Percentiles rank a stretch among this genome's conserved stretches.
Conservation (phyloP, 2,113 vertebrate genomes). For the Ictalurus furcatus region DNA sequence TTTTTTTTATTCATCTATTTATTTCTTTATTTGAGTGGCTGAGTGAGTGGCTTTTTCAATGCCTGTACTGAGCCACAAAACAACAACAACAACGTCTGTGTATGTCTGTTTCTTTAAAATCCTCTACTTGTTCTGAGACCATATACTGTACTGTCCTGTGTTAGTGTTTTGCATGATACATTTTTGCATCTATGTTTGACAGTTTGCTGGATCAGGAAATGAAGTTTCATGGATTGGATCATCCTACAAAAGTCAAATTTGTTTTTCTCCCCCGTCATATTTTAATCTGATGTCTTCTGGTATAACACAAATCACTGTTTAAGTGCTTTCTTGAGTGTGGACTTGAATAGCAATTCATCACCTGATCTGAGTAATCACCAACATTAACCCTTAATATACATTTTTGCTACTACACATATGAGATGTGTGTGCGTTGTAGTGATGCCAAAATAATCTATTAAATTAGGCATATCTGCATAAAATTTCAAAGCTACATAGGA, state of each 20-base stretch:
- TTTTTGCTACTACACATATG: neutral
- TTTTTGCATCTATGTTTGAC: too few relatives aligned
- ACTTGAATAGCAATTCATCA: neutral
- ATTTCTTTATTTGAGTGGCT: neutral
- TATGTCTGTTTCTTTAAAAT: neutral
- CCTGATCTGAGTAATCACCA: neutral
- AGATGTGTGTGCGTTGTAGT: neutral
- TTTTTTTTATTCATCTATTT: neutral
- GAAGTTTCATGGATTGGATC: neutral
- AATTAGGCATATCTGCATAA: neutral
- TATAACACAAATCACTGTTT: neutral
- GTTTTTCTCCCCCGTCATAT: neutral
- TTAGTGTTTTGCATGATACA: neutral
- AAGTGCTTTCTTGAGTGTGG: neutral
- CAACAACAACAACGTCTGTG: neutral
- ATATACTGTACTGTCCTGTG: neutral
- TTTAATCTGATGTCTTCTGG: too few relatives aligned
- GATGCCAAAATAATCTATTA: too few relatives aligned
- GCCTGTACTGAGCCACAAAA: slow-evolving; percentile 17
- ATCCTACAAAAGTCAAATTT: neutral
- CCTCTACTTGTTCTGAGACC: neutral
- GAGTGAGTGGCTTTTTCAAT: neutral
- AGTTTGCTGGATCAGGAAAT: too few relatives aligned
- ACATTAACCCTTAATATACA: neutral
- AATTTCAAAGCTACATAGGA: neutral